Evolutionary conservation across 1,140 invertebrate genomes (phyloP).

Genomic region (Oscheius sp.): DNA sequence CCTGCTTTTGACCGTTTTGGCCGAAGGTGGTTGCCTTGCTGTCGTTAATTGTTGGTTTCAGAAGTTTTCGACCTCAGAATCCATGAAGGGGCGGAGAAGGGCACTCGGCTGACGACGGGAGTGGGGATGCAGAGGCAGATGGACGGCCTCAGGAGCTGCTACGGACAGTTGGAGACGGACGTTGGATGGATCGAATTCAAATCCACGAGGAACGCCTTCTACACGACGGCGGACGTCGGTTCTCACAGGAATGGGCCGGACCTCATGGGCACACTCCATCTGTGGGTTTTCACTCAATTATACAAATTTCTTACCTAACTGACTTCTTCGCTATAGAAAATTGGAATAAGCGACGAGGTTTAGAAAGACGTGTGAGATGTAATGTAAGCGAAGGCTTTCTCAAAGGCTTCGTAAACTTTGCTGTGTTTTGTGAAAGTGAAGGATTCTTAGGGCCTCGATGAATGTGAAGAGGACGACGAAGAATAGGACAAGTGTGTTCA

Average conservation of each 20-base stretch:
- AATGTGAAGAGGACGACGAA: no score
- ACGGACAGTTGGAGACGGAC: slow-evolving; percentile 37
- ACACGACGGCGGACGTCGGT: slow-evolving; percentile 10
- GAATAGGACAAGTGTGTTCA: no score
- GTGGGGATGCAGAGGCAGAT: slow-evolving; percentile 28
- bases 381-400: no score
- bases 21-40: background rate
- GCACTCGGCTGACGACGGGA: slow-evolving; percentile 34
- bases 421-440: no score
- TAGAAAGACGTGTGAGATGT: no score
- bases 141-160: slow-evolving; percentile 28
- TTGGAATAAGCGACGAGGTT: no score
- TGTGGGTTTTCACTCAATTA: slow-evolving; percentile 1
- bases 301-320: background rate
- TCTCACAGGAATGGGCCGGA: slow-evolving; percentile 6
- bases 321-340: background rate
- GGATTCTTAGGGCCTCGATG: no score
- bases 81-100: slow-evolving; percentile 38
- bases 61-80: slow-evolving; percentile 40
- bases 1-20: background rate
- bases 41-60: background rate
- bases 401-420: no score
- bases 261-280: slow-evolving; percentile 15
- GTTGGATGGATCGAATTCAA: slow-evolving; percentile 38
- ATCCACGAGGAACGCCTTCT: slow-evolving; percentile 18